Evolutionary conservation across 1,140 invertebrate species (phyloP), one percentile per base, ranked within the genome.

Genomic region (Vollenhovia emeryi): DNA sequence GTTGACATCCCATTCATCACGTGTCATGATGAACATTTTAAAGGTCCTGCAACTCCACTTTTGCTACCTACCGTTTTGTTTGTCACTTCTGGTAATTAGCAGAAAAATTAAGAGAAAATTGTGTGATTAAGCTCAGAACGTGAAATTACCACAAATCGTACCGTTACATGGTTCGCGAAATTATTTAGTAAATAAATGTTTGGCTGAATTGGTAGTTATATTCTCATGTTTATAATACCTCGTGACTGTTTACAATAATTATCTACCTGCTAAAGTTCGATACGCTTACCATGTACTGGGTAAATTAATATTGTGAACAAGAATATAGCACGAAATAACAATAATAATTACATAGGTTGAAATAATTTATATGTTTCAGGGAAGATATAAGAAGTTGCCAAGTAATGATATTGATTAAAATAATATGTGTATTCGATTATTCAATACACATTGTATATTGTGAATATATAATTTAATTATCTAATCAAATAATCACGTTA

Each of bases 161-260:
- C 48, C 18, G 59, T 9, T 11, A 2, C 21, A 11, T 15, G 43
- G 24, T 36, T 43, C 33, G 33, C 24, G 24, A 33, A 36, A 71
- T 57, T 71, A 57, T 80, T 57, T 57, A 27, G 21, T 13, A 55
- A 57, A 79, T 43, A 71, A 80, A 69, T 57, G 18, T 57, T 55
- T 30, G 36, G 40, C 30, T 69, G 11, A 55, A 36, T 15, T 15
- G n/a, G 33, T 68, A 13, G 11, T 36, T 64, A 24, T 68, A 50
- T 30, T 55, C 33, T 69, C 33, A 55, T 69, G 13, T 82, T 71
- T 45, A 45, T 80, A 55, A 57, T 80, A 15, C 15, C 21, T 30
- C 50, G 4, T 15, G 36, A 15, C 27, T 57, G 27, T 82, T 80
- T 80, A 71, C 50, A 24, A 57, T 71, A 71, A 57, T 71, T 30